Conservation (phyloP, 1,140 invertebrate genomes). For the Hyphantria cunea region DNA sequence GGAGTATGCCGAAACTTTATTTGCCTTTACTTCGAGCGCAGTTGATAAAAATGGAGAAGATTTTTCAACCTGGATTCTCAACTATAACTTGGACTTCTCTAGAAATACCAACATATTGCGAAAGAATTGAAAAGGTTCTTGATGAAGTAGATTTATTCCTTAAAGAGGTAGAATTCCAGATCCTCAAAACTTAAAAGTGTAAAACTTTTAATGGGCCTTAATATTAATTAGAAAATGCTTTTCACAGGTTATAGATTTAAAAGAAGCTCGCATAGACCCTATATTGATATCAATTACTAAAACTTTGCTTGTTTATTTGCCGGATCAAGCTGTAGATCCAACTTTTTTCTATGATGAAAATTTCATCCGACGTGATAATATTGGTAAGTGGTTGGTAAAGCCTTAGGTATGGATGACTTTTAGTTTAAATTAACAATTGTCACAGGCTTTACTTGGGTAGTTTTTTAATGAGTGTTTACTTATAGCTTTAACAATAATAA, state of each 20-base stretch:
- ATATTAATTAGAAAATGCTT: too few species aligned
- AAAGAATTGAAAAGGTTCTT: slow-evolving; percentile 82
- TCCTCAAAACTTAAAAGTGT: too few species aligned
- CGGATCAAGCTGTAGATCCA: slow-evolving; percentile 85
- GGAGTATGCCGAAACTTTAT: slow-evolving; percentile 84
- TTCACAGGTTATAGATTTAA: slow-evolving; percentile 86
- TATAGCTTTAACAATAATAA: too few species aligned
- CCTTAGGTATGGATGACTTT: too few species aligned
- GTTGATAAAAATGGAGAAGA: slow-evolving; percentile 85
- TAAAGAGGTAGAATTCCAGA: slow-evolving; percentile 78
- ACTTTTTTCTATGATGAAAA: slow-evolving; percentile 86
- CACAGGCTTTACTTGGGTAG: too few species aligned
- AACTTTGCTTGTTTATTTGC: slow-evolving; percentile 86
- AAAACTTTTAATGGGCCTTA: too few species aligned
- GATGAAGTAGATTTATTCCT: slow-evolving; percentile 87
- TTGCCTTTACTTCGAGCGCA: slow-evolving; percentile 86
- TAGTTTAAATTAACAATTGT: too few species aligned
- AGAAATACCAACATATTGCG: slow-evolving; percentile 85
- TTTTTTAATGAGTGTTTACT: too few species aligned
- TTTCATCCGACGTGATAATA: slow-evolving; percentile 78
- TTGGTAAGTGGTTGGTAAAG: slow-evolving; percentile 57
- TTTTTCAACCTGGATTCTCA: slow-evolving; percentile 89
- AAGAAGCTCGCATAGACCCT: slow-evolving; percentile 88
- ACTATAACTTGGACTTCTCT: slow-evolving; percentile 91
- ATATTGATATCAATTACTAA: slow-evolving; percentile 85